A percentile compares a stretch with the other conserved stretches of the same genome.
phyloP scores from a whole-genome alignment of 2,797 vertebrate genomes.

The Chelonia mydas region DNA sequence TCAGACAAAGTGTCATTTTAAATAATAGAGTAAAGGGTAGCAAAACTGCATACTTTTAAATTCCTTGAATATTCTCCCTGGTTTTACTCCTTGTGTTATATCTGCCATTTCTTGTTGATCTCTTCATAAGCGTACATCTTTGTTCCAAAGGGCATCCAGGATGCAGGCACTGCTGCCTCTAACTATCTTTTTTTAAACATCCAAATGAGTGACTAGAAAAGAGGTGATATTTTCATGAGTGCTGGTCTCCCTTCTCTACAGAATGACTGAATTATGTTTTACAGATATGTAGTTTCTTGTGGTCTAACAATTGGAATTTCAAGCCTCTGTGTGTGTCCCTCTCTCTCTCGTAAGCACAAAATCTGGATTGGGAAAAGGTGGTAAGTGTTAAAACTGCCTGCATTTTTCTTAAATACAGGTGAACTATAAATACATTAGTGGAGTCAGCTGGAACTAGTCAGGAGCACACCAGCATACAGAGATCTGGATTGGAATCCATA shows the following conservation, averaged over 20 bases:
- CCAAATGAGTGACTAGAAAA: not conserved
- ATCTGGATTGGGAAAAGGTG: conserved; percentile 46
- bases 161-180: not conserved
- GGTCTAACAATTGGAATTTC: conserved; percentile 49
- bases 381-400: conserved; percentile 44
- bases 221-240: not conserved
- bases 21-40: conserved; percentile 38
- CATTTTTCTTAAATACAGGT: conserved; percentile 13
- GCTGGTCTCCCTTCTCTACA: not conserved
- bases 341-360: conserved; percentile 31
- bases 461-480: not conserved
- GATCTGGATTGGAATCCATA: not conserved
- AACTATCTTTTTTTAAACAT: not conserved
- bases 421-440: conserved; percentile 42
- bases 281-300: conserved; percentile 26
- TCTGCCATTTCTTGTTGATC: not conserved
- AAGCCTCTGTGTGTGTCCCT: not conserved
- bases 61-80: not conserved
- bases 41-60: not conserved
- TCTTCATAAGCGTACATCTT: not conserved
- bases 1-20: conserved; percentile 21
- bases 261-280: not conserved
- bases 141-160: not conserved
- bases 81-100: not conserved
- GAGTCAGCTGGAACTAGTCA: not conserved